phyloP scores from a whole-genome alignment of 2,797 vertebrate genomes.

The Falco biarmicus region DNA sequence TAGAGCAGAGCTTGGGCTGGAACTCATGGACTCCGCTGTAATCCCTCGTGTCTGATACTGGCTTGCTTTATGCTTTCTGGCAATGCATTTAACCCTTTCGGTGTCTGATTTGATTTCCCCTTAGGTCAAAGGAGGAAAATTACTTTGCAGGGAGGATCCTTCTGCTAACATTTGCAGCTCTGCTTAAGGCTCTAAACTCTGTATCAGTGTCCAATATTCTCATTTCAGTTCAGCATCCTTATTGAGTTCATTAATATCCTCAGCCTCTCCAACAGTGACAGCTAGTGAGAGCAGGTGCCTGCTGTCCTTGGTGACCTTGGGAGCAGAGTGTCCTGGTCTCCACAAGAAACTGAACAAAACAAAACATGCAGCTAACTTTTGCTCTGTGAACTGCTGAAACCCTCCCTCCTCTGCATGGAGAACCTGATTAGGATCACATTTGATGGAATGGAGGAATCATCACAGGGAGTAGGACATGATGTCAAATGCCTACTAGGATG shows the following conservation, averaged over 20 bases:
- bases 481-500: neutral
- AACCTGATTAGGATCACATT: neutral
- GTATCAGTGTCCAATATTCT: neutral
- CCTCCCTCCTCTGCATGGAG: neutral
- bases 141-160: neutral
- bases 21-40: neutral
- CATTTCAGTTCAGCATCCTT: neutral
- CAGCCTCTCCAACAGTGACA: neutral
- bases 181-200: neutral
- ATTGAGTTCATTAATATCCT: constrained; percentile 1
- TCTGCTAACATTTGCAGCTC: neutral
- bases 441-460: neutral
- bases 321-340: neutral
- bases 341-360: neutral
- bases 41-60: neutral
- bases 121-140: neutral
- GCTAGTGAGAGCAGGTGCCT: neutral
- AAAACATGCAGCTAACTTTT: neutral
- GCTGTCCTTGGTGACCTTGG: neutral
- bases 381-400: neutral
- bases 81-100: neutral
- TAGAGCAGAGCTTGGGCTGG: neutral
- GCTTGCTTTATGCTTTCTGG: neutral
- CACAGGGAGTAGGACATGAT: neutral
- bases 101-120: neutral